Evolutionary conservation across 1,140 invertebrate species (phyloP).

Genomic region (Drosophila parabipectinata): DNA sequence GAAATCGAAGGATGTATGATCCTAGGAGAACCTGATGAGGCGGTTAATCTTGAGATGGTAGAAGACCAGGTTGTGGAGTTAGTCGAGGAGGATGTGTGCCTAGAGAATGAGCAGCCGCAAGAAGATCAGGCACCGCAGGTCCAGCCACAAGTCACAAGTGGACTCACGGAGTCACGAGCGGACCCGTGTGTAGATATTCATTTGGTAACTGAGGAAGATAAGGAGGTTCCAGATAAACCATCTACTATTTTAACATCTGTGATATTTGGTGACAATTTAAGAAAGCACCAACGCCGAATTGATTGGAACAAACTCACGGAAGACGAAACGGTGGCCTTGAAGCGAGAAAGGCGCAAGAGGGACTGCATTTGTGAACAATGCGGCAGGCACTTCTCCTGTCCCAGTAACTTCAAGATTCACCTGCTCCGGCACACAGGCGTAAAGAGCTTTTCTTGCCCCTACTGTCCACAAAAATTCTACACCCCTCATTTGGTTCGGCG

Average conservation of each 20-base stretch:
- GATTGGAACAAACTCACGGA: constrained; percentile 62
- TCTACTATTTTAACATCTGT: constrained; percentile 19
- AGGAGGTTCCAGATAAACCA: not conserved
- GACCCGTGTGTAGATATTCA: not conserved
- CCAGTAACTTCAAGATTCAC: constrained; percentile 71
- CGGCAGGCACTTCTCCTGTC: constrained; percentile 63
- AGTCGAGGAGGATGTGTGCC: not conserved
- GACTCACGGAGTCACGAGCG: too few relatives aligned
- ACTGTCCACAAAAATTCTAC: constrained; percentile 59
- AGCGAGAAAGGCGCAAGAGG: constrained; percentile 60
- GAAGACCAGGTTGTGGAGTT: constrained; percentile 7
- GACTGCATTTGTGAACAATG: constrained; percentile 69
- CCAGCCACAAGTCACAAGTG: too few relatives aligned
- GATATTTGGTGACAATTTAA: constrained; percentile 50
- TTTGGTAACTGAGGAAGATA: not conserved
- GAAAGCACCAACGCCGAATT: constrained; percentile 38
- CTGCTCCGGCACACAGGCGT: constrained; percentile 55
- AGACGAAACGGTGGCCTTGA: constrained; percentile 55
- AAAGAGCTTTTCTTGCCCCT: constrained; percentile 48
- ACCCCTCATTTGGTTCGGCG: constrained; percentile 61
- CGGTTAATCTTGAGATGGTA: constrained; percentile 11
- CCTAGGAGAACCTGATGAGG: not conserved
- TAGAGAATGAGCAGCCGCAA: not conserved
- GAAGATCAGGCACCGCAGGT: not conserved
- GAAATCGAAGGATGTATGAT: not conserved